Evolutionary conservation across 2,888 invertebrate genomes (phyloP).

Genomic region (Nephrotoma flavescens): DNA sequence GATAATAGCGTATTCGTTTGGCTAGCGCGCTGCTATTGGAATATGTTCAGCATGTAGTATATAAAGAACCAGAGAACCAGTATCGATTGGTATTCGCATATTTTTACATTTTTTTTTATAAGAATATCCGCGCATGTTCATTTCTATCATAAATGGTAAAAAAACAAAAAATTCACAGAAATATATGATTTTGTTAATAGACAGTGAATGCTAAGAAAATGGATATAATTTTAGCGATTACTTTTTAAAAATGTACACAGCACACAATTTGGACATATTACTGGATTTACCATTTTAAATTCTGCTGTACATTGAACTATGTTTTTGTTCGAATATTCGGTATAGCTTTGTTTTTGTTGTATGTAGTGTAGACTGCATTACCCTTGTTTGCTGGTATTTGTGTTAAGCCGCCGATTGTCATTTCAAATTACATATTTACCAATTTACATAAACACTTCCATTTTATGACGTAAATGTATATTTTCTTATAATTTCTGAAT

Average conservation of each 20-base stretch:
- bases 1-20: background rate
- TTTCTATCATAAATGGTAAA: background rate
- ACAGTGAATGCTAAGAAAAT: background rate
- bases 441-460: no score
- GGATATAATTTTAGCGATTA: background rate
- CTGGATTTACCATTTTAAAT: background rate
- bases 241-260: background rate
- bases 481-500: no score
- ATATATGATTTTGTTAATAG: background rate
- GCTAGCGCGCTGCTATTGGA: background rate
- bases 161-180: background rate
- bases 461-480: no score
- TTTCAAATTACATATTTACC: no score
- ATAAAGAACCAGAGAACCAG: background rate
- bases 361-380: no score
- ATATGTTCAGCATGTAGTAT: background rate
- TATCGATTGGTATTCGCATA: background rate
- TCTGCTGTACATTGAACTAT: background rate
- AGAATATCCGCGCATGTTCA: background rate
- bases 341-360: no score
- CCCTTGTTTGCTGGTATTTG: no score
- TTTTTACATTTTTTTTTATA: background rate
- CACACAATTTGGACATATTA: background rate
- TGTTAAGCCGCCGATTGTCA: no score
- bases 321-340: background rate